Base-by-base conservation (phyloP, 2,888 invertebrate genomes). In the Microctonus aethiopoides region DNA sequence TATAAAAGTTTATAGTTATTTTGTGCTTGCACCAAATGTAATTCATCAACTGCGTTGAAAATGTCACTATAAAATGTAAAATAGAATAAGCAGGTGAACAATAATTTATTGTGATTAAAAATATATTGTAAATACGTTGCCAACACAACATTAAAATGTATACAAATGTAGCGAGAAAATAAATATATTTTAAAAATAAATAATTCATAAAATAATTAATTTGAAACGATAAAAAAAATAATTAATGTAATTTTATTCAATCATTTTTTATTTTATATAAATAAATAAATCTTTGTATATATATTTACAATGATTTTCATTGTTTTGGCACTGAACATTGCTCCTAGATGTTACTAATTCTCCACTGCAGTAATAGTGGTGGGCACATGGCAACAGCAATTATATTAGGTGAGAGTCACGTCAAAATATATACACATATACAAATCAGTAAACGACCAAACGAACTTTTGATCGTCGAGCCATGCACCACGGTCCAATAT, bases 401-500 rank as follows among this genome's bases (percentile, higher is more conserved):
- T n/a, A 16, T 46, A 46, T 46, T 46, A 16, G 7, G 16, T 46
- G 16, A 46, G 46, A n/a, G 6, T 7, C 39, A 7, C 16, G 16
- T 7, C 4, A 7, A 7, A 29, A 29, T 29, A 29, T 29, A 29
- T 29, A 29, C 7, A 29, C 7, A 29, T 46, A 46, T 16, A 7
- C 7, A 9, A 7, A 7, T 5, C 7, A 0, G 16, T 7, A 16
- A 20, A 7, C 46, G 29, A 62, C 62, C 16, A 16, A 20, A 7
- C 46, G 29, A 62, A 62, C 16, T 46, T 62, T 62, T 62, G 46
- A 62, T 62, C 46, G 41, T 62, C 26, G 29, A 11, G 1, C 29
- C 13, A 24, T 24, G 7, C n/a, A 39, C 9, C 22, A 20, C 39
- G 24, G n/a, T 24, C 4, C 26, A 10, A 61, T n/a, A 24, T 24